Evolutionary conservation across 2,888 invertebrate genomes (phyloP).

Genomic region (Tholera decimalis): DNA sequence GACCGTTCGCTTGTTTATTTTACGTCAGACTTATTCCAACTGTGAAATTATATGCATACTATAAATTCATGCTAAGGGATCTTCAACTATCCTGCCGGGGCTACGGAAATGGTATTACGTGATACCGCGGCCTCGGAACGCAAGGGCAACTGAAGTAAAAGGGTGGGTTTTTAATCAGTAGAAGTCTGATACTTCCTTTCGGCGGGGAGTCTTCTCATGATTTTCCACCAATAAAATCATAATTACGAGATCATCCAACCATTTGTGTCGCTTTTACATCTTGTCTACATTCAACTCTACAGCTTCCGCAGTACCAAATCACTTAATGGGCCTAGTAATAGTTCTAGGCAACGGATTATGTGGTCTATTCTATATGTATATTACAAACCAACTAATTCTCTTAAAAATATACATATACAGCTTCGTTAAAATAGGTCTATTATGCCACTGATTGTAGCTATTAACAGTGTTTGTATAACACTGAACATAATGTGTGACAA

Average conservation of each 20-base stretch:
- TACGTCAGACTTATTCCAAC: background rate
- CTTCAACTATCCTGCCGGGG: too few species aligned
- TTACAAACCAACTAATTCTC: background rate
- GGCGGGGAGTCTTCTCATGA: too few species aligned
- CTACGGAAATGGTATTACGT: too few species aligned
- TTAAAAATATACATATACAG: background rate
- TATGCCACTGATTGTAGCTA: slow-evolving; percentile 29
- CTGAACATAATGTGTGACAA: slow-evolving; percentile 23
- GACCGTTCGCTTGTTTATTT: background rate
- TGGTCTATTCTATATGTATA: background rate
- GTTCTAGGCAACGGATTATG: background rate
- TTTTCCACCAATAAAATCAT: too few species aligned
- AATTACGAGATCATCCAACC: too few species aligned
- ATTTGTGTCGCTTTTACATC: too few species aligned
- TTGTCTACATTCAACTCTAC: background rate
- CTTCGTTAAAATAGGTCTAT: background rate
- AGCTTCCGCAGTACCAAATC: background rate
- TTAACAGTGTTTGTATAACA: slow-evolving; percentile 33
- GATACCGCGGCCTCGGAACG: too few species aligned
- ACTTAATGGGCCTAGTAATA: background rate
- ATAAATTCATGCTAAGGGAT: too few species aligned
- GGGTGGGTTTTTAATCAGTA: too few species aligned
- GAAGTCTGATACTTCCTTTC: too few species aligned
- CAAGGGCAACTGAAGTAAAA: too few species aligned
- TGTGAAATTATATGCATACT: background rate